A percentile compares a stretch with the other conserved stretches of the same genome.
These are phyloP conservation scores for Ryuthela nishihirai DNA, from an alignment of 2,888 invertebrate species.

Conservation along the genomic window DNA sequence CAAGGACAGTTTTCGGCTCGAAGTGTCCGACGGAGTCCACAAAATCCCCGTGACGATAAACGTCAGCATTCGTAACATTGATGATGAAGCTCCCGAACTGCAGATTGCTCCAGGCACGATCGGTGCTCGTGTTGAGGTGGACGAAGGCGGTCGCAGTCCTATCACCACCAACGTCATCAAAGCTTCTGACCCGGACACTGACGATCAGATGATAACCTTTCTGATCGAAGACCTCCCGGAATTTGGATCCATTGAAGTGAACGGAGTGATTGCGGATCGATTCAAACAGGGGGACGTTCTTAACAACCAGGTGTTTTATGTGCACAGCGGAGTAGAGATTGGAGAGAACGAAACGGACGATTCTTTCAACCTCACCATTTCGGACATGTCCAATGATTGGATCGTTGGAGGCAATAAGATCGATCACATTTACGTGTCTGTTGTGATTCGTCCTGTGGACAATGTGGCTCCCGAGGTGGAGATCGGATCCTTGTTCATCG, in stretches of 20 bases:
- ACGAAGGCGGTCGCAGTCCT: constrained; percentile 45
- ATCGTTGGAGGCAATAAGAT: constrained; percentile 45
- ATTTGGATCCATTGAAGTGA: constrained; percentile 45
- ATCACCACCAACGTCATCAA: constrained; percentile 44
- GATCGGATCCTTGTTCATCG: constrained; percentile 42
- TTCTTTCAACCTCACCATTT: constrained; percentile 46
- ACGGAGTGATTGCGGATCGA: constrained; percentile 43
- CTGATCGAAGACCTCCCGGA: constrained; percentile 45
- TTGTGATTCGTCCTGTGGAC: constrained; percentile 48
- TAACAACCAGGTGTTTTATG: constrained; percentile 45
- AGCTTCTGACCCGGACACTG: constrained; percentile 47
- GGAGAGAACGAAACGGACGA: constrained; percentile 45
- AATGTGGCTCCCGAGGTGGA: constrained; percentile 47
- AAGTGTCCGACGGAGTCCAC: constrained; percentile 51
- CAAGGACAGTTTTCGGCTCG: constrained; percentile 47
- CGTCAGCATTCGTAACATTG: constrained; percentile 46
- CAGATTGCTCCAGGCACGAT: constrained; percentile 44
- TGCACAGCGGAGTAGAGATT: constrained; percentile 48
- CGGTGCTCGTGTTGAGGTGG: constrained; percentile 44
- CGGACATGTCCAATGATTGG: constrained; percentile 45
- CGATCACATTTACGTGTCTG: constrained; percentile 44
- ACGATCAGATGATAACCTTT: constrained; percentile 46
- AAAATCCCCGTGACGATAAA: constrained; percentile 47
- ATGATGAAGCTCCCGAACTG: constrained; percentile 47
- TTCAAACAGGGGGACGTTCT: constrained; percentile 49